These are phyloP conservation scores for Apamea crenata DNA, from an alignment of 2,888 invertebrate genomes.

Conservation along the genomic window DNA sequence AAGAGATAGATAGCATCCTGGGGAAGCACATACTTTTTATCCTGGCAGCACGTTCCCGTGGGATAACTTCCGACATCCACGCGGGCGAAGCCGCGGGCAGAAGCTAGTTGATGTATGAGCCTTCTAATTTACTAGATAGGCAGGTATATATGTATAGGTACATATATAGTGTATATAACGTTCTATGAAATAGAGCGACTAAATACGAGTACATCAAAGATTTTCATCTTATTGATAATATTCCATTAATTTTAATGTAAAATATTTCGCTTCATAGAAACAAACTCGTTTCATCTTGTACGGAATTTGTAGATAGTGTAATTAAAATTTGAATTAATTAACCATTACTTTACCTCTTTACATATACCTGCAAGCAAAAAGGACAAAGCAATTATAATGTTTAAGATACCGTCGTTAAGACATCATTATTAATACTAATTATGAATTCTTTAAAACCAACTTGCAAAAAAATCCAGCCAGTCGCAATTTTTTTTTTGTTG, in stretches of 20 bases:
- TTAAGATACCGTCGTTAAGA: too few species aligned
- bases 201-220: background rate
- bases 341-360: constrained; percentile 4
- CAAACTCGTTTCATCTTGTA: constrained; percentile 25
- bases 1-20: too few species aligned
- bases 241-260: constrained; percentile 4
- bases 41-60: too few species aligned
- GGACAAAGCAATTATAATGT: constrained; percentile 13
- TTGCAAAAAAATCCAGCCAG: background rate
- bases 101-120: too few species aligned
- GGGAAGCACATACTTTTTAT: too few species aligned
- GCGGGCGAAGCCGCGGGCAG: too few species aligned
- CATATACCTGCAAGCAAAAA: background rate
- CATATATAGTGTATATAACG: too few species aligned
- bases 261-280: constrained; percentile 5
- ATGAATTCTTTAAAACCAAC: background rate
- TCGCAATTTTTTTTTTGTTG: background rate
- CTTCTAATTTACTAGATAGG: too few species aligned
- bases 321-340: constrained; percentile 35
- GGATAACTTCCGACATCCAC: too few species aligned
- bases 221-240: constrained; percentile 5
- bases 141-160: too few species aligned
- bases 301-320: constrained; percentile 3
- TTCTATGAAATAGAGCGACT: background rate
- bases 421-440: background rate